A percentile compares a stretch with the other conserved stretches of the same genome.
Conservation (phyloP, 37 sponge, comb jelly and placozoan genomes). For the Sycon ciliatum region DNA sequence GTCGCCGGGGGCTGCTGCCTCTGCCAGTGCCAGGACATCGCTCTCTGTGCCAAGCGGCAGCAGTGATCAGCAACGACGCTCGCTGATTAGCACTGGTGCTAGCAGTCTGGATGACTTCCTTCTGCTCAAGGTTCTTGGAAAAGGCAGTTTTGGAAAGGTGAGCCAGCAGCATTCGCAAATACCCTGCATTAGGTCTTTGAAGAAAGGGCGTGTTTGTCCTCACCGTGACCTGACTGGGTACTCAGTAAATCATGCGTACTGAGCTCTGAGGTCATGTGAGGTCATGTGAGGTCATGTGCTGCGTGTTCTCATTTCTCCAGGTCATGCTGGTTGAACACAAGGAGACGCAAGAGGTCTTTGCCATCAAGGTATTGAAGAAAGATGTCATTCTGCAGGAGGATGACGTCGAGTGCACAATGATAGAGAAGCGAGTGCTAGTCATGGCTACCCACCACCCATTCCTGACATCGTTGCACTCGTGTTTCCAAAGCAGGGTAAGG, state of each 20-base stretch:
- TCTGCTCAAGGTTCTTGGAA: not conserved
- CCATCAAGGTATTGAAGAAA: constrained; percentile 86
- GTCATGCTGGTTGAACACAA: constrained; percentile 87
- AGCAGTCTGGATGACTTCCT: constrained; percentile 2
- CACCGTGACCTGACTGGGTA: no score
- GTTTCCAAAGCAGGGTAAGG: constrained; percentile 84
- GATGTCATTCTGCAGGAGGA: constrained; percentile 75
- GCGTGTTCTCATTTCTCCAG: constrained; percentile 21
- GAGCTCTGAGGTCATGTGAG: not conserved
- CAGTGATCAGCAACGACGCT: no score
- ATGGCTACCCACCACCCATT: constrained; percentile 78
- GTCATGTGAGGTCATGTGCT: not conserved
- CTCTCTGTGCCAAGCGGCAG: no score
- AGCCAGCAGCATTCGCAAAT: not conserved
- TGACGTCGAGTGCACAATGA: constrained; percentile 88
- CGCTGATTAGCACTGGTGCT: no score
- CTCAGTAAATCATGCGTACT: no score
- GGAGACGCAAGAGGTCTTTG: constrained; percentile 63
- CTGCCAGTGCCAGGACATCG: no score
- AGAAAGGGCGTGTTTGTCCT: not conserved
- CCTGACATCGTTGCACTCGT: constrained; percentile 78
- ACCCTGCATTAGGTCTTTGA: not conserved
- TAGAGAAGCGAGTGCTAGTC: constrained; percentile 90
- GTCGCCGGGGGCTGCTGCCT: no score
- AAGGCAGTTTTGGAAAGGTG: constrained; percentile 19